Percentiles rank a stretch among this genome's conserved stretches.
Conservation (phyloP, 2,113 vertebrate species). For the Mesoclemmys tuberculata region DNA sequence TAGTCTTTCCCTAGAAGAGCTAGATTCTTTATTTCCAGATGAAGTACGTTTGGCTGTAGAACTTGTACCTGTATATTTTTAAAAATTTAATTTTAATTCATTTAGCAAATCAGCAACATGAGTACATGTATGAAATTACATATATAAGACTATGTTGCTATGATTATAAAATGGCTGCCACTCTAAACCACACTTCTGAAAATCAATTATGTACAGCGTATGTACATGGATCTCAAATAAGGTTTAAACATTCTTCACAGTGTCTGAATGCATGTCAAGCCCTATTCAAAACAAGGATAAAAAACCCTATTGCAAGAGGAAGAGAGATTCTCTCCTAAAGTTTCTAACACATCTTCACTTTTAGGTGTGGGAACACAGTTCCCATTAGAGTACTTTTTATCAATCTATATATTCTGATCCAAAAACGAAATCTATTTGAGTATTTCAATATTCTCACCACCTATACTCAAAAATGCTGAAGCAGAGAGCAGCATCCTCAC, state of each 20-base stretch:
- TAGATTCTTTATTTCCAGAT: conserved; percentile 86
- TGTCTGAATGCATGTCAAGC: neutral
- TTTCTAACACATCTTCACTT: neutral
- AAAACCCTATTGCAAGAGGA: neutral
- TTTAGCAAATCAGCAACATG: neutral
- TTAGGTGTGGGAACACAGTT: neutral
- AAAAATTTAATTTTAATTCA: conserved; percentile 1
- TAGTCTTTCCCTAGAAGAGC: conserved; percentile 86
- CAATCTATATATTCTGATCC: neutral
- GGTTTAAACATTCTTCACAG: neutral
- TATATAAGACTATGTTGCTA: neutral
- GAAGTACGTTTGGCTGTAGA: conserved; percentile 85
- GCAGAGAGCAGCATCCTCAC: neutral
- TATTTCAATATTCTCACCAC: neutral
- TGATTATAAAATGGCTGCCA: neutral
- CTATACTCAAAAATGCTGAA: neutral
- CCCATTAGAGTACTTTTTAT: neutral
- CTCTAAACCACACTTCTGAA: neutral
- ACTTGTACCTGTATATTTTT: conserved; percentile 71
- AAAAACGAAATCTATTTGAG: neutral
- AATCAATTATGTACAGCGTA: neutral
- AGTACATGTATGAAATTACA: neutral
- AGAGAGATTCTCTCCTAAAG: neutral
- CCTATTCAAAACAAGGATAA: neutral
- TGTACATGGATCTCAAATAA: neutral